phyloP scores from a whole-genome alignment of 2,888 invertebrate species.

The Parascotia fuliginaria region DNA sequence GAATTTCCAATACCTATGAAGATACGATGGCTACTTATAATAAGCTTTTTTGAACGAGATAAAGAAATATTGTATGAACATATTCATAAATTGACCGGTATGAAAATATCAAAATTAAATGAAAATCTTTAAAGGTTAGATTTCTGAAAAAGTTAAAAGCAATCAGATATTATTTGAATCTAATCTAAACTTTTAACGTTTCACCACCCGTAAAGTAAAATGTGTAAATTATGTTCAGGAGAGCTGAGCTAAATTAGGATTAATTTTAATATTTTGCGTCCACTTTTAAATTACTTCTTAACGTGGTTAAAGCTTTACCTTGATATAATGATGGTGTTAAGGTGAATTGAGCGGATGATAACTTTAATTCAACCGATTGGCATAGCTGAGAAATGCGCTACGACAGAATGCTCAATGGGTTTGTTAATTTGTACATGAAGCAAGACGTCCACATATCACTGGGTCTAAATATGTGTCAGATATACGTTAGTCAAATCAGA shows the following conservation, averaged over 20 bases:
- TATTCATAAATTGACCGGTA: background rate
- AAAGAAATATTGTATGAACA: constrained; percentile 19
- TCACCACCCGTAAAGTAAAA: background rate
- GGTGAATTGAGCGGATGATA: constrained; percentile 18
- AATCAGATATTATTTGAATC: background rate
- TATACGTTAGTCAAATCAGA: constrained; percentile 25
- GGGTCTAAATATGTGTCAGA: constrained; percentile 27
- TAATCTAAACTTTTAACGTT: background rate
- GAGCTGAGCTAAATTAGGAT: background rate
- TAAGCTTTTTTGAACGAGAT: constrained; percentile 29
- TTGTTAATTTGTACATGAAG: constrained; percentile 45
- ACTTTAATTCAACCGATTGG: constrained; percentile 30
- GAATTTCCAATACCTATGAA: constrained; percentile 45
- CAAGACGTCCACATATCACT: constrained; percentile 34
- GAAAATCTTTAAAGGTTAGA: no score
- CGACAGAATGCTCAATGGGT: constrained; percentile 21
- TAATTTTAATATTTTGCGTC: background rate
- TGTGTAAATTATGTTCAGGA: background rate
- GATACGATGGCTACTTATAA: constrained; percentile 48
- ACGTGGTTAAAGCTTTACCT: background rate
- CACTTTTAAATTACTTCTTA: background rate
- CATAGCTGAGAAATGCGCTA: constrained; percentile 10
- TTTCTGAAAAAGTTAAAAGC: no score
- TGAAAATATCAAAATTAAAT: no score
- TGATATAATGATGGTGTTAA: background rate